Conservation (phyloP, 2,113 vertebrate genomes). For the Chroicocephalus ridibundus region DNA sequence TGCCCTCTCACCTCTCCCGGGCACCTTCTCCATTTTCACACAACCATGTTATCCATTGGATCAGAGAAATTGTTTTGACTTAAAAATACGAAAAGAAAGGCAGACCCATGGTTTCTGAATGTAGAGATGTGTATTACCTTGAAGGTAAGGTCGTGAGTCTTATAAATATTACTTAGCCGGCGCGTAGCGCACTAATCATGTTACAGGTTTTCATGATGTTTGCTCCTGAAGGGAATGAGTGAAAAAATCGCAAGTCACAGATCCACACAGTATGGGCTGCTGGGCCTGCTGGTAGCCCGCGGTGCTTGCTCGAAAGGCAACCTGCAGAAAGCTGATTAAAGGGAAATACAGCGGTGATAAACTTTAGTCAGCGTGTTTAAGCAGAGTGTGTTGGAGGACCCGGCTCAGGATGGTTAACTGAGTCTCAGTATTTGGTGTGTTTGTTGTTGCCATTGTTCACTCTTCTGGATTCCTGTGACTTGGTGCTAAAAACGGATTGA, state of each 20-base stretch:
- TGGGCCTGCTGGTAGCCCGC: background rate
- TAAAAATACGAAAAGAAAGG: background rate
- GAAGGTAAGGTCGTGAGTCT: background rate
- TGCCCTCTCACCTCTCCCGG: background rate
- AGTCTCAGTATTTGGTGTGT: background rate
- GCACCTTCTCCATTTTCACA: background rate
- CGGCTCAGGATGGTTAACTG: background rate
- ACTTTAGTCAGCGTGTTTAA: background rate
- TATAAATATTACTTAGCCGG: background rate
- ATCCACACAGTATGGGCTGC: background rate
- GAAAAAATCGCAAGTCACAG: background rate
- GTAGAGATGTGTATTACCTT: background rate
- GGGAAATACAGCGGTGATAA: background rate
- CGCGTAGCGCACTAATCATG: accelerated
- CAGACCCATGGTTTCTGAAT: background rate
- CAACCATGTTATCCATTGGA: background rate
- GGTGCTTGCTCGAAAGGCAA: background rate
- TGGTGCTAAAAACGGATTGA: background rate
- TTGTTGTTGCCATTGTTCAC: background rate
- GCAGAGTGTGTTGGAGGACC: background rate
- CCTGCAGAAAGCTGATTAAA: background rate
- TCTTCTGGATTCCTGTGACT: background rate
- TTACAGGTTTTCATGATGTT: background rate
- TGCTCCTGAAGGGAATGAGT: background rate
- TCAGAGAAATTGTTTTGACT: background rate